Base-by-base conservation (phyloP, 1,140 invertebrate species). In the Trissolcus basalis region DNA sequence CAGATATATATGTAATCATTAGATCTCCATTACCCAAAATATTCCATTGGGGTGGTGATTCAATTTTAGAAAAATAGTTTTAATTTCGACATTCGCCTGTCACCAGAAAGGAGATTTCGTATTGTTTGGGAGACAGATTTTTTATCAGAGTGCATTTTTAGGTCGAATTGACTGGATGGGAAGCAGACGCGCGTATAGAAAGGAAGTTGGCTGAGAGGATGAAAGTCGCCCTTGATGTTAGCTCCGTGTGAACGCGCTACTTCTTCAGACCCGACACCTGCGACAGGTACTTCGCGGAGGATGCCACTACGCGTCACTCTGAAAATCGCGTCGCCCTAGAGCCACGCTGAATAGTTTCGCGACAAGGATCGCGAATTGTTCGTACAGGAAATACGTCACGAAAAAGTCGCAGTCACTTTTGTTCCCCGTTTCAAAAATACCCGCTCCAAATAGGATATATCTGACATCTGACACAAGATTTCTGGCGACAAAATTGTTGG, bases 281-380 rank as follows among this genome's bases (percentile, higher is more conserved):
- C 79, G 79, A 77, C 77, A 70, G 72, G 80, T 82, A 80, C 81
- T 82, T 82, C 67, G 58, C 65, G 59, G 45, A 81, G 74, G 58
- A 72, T 60, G 55, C 48, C 79, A 81, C 75, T 82, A 68, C 45
- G 72, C 50, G 32, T 70, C 45, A 64, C 59, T 63, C 54, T 59
- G 39, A 51, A 59, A 16, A 8, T 39, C 27, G 33, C 45, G 53
- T 64, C 53, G 47, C 69, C 59, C 0, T 47, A 6, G 49, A 4
- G 50, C 43, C 19, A 32, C 0, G 5, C 10, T 44, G 27, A 55
- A 55, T 60, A 60, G 39, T 48, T 15, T 55, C 49, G 33, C 45
- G 10, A 10, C 10, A 50, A 65, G 51, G 45, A 65, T 47, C 14
- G 50, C 43, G 43, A 44, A 51, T 45, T 43, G 15, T 50, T 44